phyloP scores from a whole-genome alignment of 2,888 invertebrate species.

The Oasisia sp. region DNA sequence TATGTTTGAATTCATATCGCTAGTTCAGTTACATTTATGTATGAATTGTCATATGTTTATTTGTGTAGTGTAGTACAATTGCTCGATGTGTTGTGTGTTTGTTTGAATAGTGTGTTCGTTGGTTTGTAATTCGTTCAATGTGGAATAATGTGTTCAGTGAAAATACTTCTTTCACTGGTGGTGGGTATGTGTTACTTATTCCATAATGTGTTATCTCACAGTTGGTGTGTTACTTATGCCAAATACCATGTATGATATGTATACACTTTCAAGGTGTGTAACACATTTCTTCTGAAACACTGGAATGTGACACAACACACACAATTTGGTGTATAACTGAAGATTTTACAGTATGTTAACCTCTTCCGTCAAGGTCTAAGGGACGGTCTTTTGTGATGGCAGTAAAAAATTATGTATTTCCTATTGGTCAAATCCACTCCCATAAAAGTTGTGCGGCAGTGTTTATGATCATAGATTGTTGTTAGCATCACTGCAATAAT shows the following conservation, averaged over 20 bases:
- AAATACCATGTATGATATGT: neutral
- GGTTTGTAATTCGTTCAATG: neutral
- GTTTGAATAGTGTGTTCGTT: neutral
- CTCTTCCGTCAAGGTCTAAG: no score
- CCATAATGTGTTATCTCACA: neutral
- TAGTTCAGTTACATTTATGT: neutral
- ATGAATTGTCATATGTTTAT: neutral
- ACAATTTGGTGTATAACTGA: no score
- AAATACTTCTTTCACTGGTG: neutral
- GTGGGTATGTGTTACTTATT: neutral
- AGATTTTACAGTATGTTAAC: no score
- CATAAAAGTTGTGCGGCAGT: no score
- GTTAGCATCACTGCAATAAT: no score
- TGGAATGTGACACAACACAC: no score
- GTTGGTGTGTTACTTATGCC: neutral
- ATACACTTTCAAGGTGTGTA: neutral
- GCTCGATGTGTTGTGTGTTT: no score
- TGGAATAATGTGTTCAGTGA: neutral
- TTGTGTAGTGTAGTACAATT: neutral
- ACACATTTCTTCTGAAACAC: neutral
- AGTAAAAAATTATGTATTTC: no score
- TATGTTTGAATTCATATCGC: neutral
- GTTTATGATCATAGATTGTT: no score
- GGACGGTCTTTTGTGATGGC: no score
- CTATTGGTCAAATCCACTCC: no score